phyloP scores from a whole-genome alignment of 2,797 vertebrate species.

The Phrynocephalus forsythii region DNA sequence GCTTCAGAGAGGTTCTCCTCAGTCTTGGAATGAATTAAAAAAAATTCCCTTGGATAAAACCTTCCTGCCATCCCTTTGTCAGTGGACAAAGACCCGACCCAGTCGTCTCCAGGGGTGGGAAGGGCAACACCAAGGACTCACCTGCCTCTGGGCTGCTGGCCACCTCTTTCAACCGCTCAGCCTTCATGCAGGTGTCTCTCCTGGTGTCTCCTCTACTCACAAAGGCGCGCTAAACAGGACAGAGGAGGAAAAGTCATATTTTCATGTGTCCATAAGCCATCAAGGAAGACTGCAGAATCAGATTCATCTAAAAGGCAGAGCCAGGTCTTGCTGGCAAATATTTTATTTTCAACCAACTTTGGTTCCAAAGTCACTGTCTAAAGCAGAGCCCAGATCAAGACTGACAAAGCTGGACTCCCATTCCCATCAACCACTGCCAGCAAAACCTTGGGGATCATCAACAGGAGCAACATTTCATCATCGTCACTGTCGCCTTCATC shows the following conservation, averaged over 20 bases:
- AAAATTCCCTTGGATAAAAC: too few relatives aligned
- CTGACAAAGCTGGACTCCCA: not conserved
- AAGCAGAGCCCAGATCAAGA: too few relatives aligned
- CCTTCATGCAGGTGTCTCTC: constrained; percentile 84
- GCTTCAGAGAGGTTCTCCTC: too few relatives aligned
- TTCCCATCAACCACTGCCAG: not conserved
- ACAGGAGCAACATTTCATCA: too few relatives aligned
- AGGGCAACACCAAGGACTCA: constrained; percentile 58
- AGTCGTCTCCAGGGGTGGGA: not conserved
- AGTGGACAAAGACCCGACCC: too few relatives aligned
- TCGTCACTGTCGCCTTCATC: too few relatives aligned
- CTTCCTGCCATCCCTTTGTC: too few relatives aligned
- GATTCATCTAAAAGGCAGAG: too few relatives aligned
- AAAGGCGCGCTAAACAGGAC: constrained; percentile 81
- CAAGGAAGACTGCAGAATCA: not conserved
- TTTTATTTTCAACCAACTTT: too few relatives aligned
- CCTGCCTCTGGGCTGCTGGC: constrained; percentile 83
- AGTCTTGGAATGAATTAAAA: too few relatives aligned
- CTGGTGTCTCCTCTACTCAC: constrained; percentile 84
- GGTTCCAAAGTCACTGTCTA: too few relatives aligned
- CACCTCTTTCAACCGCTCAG: constrained; percentile 84
- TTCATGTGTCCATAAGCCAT: not conserved
- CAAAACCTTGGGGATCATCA: not conserved
- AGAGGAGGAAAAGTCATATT: not conserved
- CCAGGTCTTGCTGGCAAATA: too few relatives aligned